A percentile compares a stretch with the other conserved stretches of the same genome.
phyloP scores from a whole-genome alignment of 2,888 invertebrate species.

The Arge pagana region DNA sequence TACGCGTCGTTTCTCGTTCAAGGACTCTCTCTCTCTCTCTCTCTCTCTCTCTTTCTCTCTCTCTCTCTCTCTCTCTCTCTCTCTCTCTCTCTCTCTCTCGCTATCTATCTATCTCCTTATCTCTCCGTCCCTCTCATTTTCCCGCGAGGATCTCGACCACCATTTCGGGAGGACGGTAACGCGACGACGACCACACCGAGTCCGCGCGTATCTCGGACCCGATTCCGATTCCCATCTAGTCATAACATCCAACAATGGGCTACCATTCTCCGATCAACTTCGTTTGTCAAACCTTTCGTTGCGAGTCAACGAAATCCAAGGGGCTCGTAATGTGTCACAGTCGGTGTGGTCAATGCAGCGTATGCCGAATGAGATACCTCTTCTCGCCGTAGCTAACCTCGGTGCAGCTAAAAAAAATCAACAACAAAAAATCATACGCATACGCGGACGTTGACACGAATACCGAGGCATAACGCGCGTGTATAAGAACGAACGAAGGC shows the following conservation, averaged over 20 bases:
- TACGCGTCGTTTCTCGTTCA: slow-evolving; percentile 2
- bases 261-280: slow-evolving; percentile 17
- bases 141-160: too few relatives aligned
- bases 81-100: too few relatives aligned
- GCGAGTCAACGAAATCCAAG: slow-evolving; percentile 20
- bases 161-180: too few relatives aligned
- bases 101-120: too few relatives aligned
- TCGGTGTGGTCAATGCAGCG: slow-evolving; percentile 6
- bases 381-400: background rate
- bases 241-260: slow-evolving; percentile 22
- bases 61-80: too few relatives aligned
- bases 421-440: slow-evolving; percentile 1
- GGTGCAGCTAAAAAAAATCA: background rate
- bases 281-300: slow-evolving; percentile 9
- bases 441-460: background rate
- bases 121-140: too few relatives aligned
- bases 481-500: slow-evolving; percentile 12
- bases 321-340: slow-evolving; percentile 13
- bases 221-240: slow-evolving; percentile 10
- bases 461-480: slow-evolving; percentile 10
- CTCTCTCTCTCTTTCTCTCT: slow-evolving; percentile 17
- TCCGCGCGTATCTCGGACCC: slow-evolving; percentile 5
- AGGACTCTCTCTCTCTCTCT: slow-evolving; percentile 5
- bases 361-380: slow-evolving; percentile 15
- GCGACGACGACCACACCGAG: slow-evolving; percentile 25